A percentile compares a stretch with the other conserved stretches of the same genome.
Evolutionary conservation across 2,888 invertebrate species (phyloP).

Genomic region (Diplazon laetatorius): DNA sequence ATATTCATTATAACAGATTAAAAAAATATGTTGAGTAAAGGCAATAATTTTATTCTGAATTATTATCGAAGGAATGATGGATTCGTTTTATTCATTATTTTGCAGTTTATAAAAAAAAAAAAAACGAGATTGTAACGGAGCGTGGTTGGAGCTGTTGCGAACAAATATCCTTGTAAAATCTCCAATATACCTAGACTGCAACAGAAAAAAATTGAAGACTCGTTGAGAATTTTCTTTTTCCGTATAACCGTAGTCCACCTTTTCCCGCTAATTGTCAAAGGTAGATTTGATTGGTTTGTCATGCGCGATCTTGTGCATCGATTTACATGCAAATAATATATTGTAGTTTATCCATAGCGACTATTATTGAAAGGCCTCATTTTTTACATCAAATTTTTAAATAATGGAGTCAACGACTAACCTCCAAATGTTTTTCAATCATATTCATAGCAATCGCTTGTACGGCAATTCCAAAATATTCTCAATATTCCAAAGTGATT

Average conservation of each 20-base stretch:
- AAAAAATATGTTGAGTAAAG: constrained; percentile 28
- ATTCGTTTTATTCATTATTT: constrained; percentile 52
- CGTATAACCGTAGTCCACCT: not conserved
- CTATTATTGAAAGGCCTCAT: no score
- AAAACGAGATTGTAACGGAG: constrained; percentile 45
- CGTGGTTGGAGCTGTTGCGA: constrained; percentile 27
- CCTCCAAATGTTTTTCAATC: no score
- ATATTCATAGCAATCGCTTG: no score
- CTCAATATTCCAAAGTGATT: not conserved
- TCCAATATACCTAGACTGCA: constrained; percentile 44
- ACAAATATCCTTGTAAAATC: constrained; percentile 41
- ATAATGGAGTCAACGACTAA: no score
- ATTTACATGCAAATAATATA: no score
- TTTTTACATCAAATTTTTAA: no score
- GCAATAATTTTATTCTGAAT: constrained; percentile 43
- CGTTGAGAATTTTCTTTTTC: not conserved
- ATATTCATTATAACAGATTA: constrained; percentile 49
- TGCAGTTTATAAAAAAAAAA: constrained; percentile 57
- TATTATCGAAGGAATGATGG: constrained; percentile 49
- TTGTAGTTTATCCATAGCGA: no score
- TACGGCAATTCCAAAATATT: no score
- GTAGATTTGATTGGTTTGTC: no score
- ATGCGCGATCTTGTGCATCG: no score
- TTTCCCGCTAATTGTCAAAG: not conserved
- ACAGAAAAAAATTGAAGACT: constrained; percentile 11